These are phyloP conservation scores for Cephus pygmeus DNA, from an alignment of 2,888 invertebrate species.

Conservation along the genomic window DNA sequence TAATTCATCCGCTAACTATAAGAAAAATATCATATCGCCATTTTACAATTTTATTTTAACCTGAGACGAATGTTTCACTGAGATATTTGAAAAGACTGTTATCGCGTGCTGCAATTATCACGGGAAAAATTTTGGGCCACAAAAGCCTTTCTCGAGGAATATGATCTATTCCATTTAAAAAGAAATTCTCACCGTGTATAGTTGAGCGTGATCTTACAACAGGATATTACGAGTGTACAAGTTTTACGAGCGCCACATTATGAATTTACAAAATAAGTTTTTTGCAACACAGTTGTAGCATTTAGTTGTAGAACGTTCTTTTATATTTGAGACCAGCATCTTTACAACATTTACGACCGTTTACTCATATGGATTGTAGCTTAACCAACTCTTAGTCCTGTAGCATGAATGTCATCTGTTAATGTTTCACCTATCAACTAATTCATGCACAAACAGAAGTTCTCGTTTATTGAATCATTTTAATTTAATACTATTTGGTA, in stretches of 20 bases:
- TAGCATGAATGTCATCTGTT: not conserved
- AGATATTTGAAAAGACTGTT: not conserved
- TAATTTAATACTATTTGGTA: slow-evolving; percentile 6
- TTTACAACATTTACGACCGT: not conserved
- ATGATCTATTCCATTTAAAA: not conserved
- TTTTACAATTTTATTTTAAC: not conserved
- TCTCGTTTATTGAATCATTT: not conserved
- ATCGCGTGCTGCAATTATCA: not conserved
- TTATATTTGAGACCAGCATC: slow-evolving; percentile 36
- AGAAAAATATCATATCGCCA: not conserved
- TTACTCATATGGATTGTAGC: not conserved
- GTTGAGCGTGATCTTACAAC: not conserved
- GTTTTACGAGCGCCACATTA: not conserved
- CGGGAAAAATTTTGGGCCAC: too few relatives aligned
- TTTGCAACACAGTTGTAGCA: slow-evolving; percentile 44
- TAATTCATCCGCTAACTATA: not conserved
- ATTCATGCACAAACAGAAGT: not conserved
- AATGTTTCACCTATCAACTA: slow-evolving; percentile 8
- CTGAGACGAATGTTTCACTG: not conserved
- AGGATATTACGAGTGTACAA: not conserved
- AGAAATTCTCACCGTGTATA: not conserved
- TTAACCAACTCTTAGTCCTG: not conserved
- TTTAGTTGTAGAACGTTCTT: slow-evolving; percentile 48
- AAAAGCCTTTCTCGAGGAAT: not conserved
- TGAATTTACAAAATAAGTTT: not conserved